Conservation (phyloP, 2,888 invertebrate species). For the Eledone cirrhosa region DNA sequence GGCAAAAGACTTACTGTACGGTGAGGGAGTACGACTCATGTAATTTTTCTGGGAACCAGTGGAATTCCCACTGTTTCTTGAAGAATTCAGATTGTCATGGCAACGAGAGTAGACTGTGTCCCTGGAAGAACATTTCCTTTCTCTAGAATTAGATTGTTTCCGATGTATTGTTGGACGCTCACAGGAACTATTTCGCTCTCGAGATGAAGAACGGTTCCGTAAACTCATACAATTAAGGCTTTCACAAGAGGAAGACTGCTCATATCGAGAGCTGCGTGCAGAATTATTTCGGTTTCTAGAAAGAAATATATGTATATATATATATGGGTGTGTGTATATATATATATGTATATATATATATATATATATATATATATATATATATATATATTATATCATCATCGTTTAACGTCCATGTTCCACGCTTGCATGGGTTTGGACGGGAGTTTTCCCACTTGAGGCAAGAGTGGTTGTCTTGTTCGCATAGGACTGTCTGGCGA, state of each 20-base stretch:
- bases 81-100: slow-evolving; percentile 26
- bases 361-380: no score
- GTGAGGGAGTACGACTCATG: slow-evolving; percentile 50
- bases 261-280: slow-evolving; percentile 41
- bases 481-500: no score
- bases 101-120: slow-evolving; percentile 43
- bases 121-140: slow-evolving; percentile 33
- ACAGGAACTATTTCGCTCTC: slow-evolving; percentile 46
- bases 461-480: no score
- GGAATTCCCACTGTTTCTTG: slow-evolving; percentile 3
- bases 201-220: slow-evolving; percentile 33
- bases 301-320: background rate
- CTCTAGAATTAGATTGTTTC: slow-evolving; percentile 34
- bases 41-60: background rate
- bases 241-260: slow-evolving; percentile 43
- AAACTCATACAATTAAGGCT: background rate
- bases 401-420: no score
- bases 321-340: no score
- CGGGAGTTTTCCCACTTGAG: no score
- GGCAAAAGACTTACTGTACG: slow-evolving; percentile 35
- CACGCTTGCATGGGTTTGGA: no score
- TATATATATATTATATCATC: no score
- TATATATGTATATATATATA: no score
- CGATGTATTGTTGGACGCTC: slow-evolving; percentile 36
- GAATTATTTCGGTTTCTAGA: slow-evolving; percentile 39